Conservation (phyloP, 2,797 vertebrate genomes). For the Pseudomugil tenellus region DNA sequence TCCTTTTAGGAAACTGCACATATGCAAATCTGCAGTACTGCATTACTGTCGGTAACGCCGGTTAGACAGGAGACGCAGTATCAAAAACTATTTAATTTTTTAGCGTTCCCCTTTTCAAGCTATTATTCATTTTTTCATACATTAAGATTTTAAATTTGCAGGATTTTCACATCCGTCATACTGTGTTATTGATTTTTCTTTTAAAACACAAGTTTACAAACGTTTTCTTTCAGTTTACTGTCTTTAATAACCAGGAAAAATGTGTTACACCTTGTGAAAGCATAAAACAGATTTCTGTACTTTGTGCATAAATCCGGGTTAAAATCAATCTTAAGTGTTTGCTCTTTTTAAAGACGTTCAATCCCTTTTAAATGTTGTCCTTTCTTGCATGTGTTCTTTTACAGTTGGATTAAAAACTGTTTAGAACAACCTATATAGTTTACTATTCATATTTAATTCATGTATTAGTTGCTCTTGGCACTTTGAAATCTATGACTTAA, state of each 20-base stretch:
- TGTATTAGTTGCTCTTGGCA: neutral
- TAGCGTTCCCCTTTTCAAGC: neutral
- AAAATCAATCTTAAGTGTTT: neutral
- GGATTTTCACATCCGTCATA: neutral
- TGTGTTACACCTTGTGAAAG: neutral
- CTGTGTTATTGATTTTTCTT: neutral
- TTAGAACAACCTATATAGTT: neutral
- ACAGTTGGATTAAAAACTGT: neutral
- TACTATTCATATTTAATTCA: constrained; percentile 2
- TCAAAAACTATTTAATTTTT: neutral
- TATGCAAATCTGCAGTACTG: neutral
- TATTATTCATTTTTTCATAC: neutral
- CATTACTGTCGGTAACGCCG: neutral
- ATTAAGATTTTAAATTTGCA: neutral
- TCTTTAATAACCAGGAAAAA: neutral
- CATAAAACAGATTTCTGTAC: neutral
- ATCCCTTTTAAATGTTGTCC: neutral
- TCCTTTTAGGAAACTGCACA: neutral
- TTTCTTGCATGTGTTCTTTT: neutral
- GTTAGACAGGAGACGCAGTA: neutral
- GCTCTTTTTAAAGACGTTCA: constrained; percentile 12
- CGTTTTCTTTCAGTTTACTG: neutral
- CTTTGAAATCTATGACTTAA: constrained; percentile 16
- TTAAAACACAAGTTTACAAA: too few relatives aligned
- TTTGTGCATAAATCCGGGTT: neutral